Conservation (phyloP, 92 coral and sea anemone genomes). For the Bergia puertoricense region DNA sequence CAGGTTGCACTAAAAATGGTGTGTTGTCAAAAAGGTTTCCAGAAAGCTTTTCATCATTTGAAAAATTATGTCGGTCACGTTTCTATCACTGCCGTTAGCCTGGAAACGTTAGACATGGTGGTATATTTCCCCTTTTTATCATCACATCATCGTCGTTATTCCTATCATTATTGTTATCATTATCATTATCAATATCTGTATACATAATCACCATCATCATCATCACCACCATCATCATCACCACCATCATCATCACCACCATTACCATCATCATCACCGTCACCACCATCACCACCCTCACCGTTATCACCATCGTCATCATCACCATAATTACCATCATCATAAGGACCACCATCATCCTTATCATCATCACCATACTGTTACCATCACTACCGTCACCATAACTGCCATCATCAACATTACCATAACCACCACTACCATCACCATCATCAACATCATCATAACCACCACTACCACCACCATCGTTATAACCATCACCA, state of each 20-base stretch:
- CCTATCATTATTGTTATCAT: no score
- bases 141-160: no score
- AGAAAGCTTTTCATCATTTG: no score
- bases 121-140: no score
- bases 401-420: background rate
- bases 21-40: no score
- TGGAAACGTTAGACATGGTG: no score
- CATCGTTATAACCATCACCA: background rate
- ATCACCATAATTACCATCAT: background rate
- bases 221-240: no score
- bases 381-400: background rate
- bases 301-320: background rate
- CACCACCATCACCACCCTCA: background rate
- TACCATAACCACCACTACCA: background rate
- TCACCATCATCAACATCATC: background rate
- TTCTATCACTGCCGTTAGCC: no score
- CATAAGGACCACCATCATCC: background rate
- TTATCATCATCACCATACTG: background rate
- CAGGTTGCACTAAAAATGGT: no score
- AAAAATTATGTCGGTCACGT: no score
- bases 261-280: background rate
- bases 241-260: background rate
- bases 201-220: no score
- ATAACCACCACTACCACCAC: background rate
- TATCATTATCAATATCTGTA: no score